Percentiles rank a stretch among this genome's conserved stretches.
These are phyloP conservation scores for Hypomesus transpacificus DNA, from an alignment of 2,113 vertebrate genomes.

Conservation along the genomic window DNA sequence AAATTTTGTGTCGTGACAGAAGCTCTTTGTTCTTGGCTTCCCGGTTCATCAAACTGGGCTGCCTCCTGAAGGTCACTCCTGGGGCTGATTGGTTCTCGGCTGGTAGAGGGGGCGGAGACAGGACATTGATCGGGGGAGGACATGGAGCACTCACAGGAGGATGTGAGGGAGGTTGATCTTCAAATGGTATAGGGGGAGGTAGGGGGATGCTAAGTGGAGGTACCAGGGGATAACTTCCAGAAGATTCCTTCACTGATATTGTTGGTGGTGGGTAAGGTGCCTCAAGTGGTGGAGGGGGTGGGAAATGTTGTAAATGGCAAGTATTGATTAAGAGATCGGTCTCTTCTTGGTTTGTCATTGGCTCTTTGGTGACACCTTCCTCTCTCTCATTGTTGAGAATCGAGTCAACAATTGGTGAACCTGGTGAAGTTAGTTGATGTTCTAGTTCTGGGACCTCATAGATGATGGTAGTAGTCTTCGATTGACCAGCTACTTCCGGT, in stretches of 20 bases:
- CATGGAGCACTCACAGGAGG: constrained; percentile 10
- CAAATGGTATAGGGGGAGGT: constrained; percentile 29
- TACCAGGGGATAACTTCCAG: constrained; percentile 1
- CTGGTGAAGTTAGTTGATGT: background rate
- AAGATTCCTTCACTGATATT: constrained; percentile 18
- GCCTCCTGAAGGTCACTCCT: constrained; percentile 61
- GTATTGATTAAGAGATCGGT: constrained; percentile 6
- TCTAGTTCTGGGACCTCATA: background rate
- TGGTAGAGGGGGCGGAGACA: constrained; percentile 29
- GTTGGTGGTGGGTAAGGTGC: constrained; percentile 17
- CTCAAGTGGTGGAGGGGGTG: constrained; percentile 16
- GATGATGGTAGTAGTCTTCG: background rate
- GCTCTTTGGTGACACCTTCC: constrained; percentile 1
- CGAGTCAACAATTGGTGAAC: background rate
- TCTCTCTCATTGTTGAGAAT: background rate
- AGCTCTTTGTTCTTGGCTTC: constrained; percentile 73
- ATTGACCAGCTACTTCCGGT: constrained; percentile 18
- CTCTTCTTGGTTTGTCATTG: constrained; percentile 1
- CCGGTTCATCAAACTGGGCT: constrained; percentile 49
- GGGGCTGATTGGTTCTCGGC: constrained; percentile 53
- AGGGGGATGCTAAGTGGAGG: constrained; percentile 2
- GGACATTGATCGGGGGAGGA: constrained; percentile 3
- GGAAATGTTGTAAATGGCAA: constrained; percentile 25
- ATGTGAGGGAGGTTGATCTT: constrained; percentile 30
- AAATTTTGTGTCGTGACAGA: constrained; percentile 67